Conservation (phyloP, 92 coral and sea anemone species). For the Bergia puertoricense region DNA sequence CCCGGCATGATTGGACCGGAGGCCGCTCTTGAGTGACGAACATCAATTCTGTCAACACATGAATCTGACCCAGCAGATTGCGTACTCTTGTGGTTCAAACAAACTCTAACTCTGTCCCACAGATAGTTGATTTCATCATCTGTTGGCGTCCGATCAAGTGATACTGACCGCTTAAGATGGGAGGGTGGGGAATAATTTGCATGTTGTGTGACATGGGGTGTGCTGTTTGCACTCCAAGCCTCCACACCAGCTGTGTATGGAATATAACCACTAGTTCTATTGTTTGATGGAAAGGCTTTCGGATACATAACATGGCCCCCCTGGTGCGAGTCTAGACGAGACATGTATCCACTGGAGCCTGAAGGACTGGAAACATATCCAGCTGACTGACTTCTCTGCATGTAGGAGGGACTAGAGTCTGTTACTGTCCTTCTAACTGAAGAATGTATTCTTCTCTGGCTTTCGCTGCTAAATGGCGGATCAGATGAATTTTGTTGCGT, state of each 20-base stretch:
- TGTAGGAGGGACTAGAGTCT: background rate
- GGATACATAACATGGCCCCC: conserved; percentile 2
- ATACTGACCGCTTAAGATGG: conserved; percentile 62
- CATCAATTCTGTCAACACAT: conserved; percentile 82
- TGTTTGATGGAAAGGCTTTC: background rate
- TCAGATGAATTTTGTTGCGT: background rate
- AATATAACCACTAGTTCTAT: conserved; percentile 19
- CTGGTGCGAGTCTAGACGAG: conserved; percentile 4
- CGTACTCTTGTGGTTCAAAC: conserved; percentile 74
- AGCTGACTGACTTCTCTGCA: conserved; percentile 30
- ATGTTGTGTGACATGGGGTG: conserved; percentile 16
- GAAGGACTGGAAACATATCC: background rate
- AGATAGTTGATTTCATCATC: conserved; percentile 95
- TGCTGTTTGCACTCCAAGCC: conserved; percentile 17
- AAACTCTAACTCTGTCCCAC: conserved; percentile 95
- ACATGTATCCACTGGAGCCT: background rate
- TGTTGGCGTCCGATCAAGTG: conserved; percentile 92
- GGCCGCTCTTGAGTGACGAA: conserved; percentile 79
- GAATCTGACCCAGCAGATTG: conserved; percentile 97
- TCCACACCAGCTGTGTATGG: conserved; percentile 35
- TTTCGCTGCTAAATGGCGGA: background rate
- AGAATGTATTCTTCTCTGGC: background rate
- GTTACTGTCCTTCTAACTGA: conserved; percentile 3
- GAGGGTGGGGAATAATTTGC: conserved; percentile 8
- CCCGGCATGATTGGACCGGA: conserved; percentile 54